Percentiles rank a stretch among this genome's conserved stretches.
phyloP scores from a whole-genome alignment of 2,113 vertebrate genomes.

The Xiphorhynchus elegans region DNA sequence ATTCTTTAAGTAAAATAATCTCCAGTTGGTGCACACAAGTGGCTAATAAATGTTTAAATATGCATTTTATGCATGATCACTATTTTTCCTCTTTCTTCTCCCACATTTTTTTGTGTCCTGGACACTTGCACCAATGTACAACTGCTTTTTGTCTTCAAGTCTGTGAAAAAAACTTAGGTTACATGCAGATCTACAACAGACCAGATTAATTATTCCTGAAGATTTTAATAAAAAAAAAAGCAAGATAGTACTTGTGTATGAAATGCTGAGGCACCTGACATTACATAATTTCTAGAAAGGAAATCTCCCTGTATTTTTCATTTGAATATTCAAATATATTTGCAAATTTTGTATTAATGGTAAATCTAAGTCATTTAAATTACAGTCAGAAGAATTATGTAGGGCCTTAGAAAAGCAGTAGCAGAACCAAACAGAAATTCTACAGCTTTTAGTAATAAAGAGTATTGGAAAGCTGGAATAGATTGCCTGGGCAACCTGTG shows the following conservation, averaged over 20 bases:
- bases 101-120: background rate
- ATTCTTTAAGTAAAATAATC: background rate
- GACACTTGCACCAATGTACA: fast-evolving
- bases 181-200: background rate
- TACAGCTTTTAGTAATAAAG: background rate
- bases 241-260: background rate
- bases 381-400: background rate
- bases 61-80: background rate
- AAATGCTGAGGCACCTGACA: background rate
- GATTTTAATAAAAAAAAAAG: background rate
- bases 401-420: background rate
- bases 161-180: background rate
- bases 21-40: background rate
- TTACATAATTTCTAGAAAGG: background rate
- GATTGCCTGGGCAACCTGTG: background rate
- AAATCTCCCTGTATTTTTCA: background rate
- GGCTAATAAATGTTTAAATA: background rate
- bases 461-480: background rate
- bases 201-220: background rate
- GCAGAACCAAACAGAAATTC: background rate
- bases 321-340: background rate
- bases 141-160: background rate
- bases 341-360: background rate
- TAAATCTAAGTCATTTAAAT: background rate
- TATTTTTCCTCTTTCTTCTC: background rate